Evolutionary conservation across 1,140 invertebrate species (phyloP).

Genomic region (Zaprionus gabonicus): DNA sequence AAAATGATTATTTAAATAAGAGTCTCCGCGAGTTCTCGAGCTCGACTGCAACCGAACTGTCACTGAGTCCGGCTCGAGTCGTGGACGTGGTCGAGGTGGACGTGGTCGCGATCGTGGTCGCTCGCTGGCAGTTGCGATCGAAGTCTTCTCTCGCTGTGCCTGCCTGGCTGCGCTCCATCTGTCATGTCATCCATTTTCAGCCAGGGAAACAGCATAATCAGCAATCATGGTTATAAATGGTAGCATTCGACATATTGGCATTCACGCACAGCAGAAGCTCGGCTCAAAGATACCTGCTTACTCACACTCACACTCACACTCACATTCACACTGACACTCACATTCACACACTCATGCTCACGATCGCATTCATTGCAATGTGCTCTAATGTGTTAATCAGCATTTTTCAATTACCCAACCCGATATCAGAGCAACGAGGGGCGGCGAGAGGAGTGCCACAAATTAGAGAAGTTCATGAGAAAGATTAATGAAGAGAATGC

Average conservation of each 20-base stretch:
- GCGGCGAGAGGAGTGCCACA: background rate
- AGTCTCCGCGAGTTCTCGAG: conserved; percentile 61
- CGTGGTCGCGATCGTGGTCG: background rate
- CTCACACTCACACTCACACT: conserved; percentile 21
- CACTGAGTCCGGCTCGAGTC: conserved; percentile 56
- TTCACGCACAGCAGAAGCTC: conserved; percentile 64
- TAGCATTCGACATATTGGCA: conserved; percentile 84
- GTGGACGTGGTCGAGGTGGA: conserved; percentile 14
- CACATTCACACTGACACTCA: conserved; percentile 10
- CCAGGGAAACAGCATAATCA: conserved; percentile 83
- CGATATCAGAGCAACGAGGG: conserved; percentile 4
- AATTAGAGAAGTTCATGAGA: conserved; percentile 25
- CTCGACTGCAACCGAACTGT: conserved; percentile 77
- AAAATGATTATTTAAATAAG: conserved; percentile 84
- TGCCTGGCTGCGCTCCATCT: conserved; percentile 73
- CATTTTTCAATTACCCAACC: conserved; percentile 80
- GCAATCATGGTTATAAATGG: conserved; percentile 83
- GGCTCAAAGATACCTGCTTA: conserved; percentile 32
- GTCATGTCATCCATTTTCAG: conserved; percentile 84
- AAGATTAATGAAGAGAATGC: conserved; percentile 66
- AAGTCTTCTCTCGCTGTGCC: background rate
- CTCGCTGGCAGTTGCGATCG: conserved; percentile 11
- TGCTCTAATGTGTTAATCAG: conserved; percentile 80
- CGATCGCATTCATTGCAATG: conserved; percentile 60
- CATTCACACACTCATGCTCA: conserved; percentile 40